Evolutionary conservation across 2,888 invertebrate species (phyloP).

Genomic region (Morpho achilles): DNA sequence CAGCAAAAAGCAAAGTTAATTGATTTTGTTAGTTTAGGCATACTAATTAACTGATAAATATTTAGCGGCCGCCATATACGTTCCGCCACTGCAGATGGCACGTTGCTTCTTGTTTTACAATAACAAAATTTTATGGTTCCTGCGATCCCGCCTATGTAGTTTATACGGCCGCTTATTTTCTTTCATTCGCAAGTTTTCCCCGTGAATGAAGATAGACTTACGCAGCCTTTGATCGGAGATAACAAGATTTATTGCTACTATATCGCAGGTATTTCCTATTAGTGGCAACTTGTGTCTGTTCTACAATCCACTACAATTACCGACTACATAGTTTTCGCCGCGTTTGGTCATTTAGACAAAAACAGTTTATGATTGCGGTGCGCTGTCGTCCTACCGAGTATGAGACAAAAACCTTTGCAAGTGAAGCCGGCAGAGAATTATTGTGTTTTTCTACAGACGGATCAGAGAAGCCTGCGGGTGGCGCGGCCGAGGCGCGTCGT

Average conservation of each 20-base stretch:
- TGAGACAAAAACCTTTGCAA: constrained; percentile 31
- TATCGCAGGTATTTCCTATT: constrained; percentile 24
- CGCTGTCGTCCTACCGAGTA: constrained; percentile 28
- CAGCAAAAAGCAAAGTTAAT: constrained; percentile 58
- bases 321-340: constrained; percentile 31
- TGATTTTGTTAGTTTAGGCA: constrained; percentile 70
- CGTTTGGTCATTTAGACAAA: constrained; percentile 35
- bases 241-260: constrained; percentile 24
- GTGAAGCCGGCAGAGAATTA: constrained; percentile 36
- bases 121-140: constrained; percentile 53
- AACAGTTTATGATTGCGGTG: constrained; percentile 35
- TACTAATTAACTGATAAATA: constrained; percentile 72
- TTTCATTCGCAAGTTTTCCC: constrained; percentile 24
- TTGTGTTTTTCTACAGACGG: constrained; percentile 53
- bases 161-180: constrained; percentile 25
- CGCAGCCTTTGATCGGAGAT: constrained; percentile 18
- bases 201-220: constrained; percentile 25
- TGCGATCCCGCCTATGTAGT: constrained; percentile 29
- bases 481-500: constrained; percentile 56
- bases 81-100: constrained; percentile 56
- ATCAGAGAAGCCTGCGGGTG: constrained; percentile 60
- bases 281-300: constrained; percentile 19
- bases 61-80: constrained; percentile 58
- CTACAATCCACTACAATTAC: constrained; percentile 28
- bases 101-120: constrained; percentile 46